Percentiles rank a stretch among this genome's conserved stretches.
Conservation (phyloP, 2,113 vertebrate genomes). For the Dasypus novemcinctus region DNA sequence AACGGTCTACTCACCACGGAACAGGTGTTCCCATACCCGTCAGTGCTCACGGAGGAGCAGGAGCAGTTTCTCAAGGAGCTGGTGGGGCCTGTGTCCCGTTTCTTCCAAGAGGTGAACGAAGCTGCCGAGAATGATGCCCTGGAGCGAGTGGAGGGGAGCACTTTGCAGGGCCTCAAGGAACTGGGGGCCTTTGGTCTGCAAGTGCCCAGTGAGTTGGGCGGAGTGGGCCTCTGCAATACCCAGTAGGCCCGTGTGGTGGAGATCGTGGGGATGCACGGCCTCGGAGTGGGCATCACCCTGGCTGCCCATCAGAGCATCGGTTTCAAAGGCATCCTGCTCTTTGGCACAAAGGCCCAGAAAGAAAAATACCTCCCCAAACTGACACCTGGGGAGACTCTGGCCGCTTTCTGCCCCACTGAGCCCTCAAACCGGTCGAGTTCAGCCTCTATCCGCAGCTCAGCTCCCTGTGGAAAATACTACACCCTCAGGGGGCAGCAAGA, state of each 20-base stretch:
- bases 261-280: conserved; percentile 90
- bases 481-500: conserved; percentile 90
- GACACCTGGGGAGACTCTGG: conserved; percentile 88
- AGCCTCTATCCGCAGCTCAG: conserved; percentile 88
- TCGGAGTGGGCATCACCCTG: conserved; percentile 90
- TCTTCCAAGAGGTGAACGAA: conserved; percentile 88
- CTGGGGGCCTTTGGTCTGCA: conserved; percentile 93
- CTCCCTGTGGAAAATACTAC: conserved; percentile 88
- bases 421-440: conserved; percentile 92
- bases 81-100: conserved; percentile 87
- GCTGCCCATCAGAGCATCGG: conserved; percentile 95
- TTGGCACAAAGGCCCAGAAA: conserved; percentile 89
- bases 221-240: conserved; percentile 91
- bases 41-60: conserved; percentile 91
- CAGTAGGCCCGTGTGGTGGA: conserved; percentile 95
- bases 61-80: conserved; percentile 90
- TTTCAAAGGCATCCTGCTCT: conserved; percentile 94
- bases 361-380: conserved; percentile 92
- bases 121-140: conserved; percentile 88
- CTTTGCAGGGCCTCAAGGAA: conserved; percentile 91
- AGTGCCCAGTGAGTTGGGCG: conserved; percentile 88
- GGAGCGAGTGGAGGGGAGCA: conserved; percentile 89
- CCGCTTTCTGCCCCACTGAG: conserved; percentile 92
- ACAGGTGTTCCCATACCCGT: conserved; percentile 92
- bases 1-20: conserved; percentile 88